These are phyloP conservation scores for Dromaius novaehollandiae DNA, from an alignment of 2,113 vertebrate genomes.

Conservation along the genomic window DNA sequence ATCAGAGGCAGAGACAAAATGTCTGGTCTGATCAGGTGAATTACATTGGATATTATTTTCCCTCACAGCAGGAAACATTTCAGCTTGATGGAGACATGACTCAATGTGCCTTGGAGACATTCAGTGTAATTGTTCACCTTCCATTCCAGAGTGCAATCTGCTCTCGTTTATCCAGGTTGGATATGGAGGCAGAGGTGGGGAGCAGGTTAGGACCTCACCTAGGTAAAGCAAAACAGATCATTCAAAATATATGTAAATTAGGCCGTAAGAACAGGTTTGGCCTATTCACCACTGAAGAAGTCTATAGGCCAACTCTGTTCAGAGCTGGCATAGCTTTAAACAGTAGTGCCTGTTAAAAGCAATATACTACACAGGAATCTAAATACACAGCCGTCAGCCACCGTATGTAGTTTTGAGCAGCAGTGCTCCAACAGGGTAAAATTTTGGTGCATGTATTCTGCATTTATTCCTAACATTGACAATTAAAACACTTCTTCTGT, in stretches of 20 bases:
- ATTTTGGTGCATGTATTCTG: background rate
- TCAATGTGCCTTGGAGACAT: fast-evolving
- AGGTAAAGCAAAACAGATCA: background rate
- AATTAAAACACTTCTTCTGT: background rate
- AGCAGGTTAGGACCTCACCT: background rate
- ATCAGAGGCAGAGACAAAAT: background rate
- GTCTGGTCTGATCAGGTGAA: fast-evolving
- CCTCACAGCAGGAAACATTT: background rate
- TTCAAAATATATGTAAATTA: background rate
- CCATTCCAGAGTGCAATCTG: background rate
- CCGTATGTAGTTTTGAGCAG: background rate
- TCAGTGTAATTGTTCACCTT: background rate
- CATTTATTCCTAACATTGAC: background rate
- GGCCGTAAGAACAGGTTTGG: background rate
- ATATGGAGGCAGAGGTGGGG: background rate
- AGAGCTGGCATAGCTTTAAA: background rate
- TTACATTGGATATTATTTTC: background rate
- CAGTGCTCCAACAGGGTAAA: background rate
- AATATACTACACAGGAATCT: fast-evolving
- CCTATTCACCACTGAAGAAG: background rate
- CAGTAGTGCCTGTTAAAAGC: background rate
- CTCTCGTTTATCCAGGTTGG: background rate
- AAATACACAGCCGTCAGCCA: background rate
- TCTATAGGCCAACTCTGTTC: background rate
- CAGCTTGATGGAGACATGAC: background rate